A percentile compares a stretch with the other conserved stretches of the same genome.
Evolutionary conservation across 2,888 invertebrate species (phyloP).

Genomic region (Agonopterix subpropinquella): DNA sequence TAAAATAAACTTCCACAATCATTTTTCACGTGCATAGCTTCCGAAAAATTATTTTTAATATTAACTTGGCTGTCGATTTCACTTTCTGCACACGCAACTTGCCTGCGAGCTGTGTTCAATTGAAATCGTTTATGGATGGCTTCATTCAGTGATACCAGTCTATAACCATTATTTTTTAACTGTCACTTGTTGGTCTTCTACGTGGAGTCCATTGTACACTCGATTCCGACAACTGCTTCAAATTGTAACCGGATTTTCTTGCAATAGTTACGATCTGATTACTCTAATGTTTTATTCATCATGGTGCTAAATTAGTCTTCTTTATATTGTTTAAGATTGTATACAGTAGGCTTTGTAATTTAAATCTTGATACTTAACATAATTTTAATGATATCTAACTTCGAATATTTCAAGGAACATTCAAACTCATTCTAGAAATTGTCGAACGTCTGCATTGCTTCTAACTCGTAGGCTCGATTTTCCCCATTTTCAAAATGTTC

Average conservation of each 20-base stretch:
- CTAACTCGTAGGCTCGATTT: no score
- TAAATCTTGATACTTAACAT: no score
- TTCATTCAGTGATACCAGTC: constrained; percentile 5
- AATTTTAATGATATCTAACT: no score
- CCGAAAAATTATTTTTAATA: constrained; percentile 1
- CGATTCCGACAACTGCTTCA: background rate
- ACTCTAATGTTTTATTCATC: constrained; percentile 12
- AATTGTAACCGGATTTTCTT: constrained; percentile 5
- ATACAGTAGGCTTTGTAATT: no score
- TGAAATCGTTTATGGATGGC: constrained; percentile 10
- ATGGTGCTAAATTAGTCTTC: background rate
- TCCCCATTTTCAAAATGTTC: no score
- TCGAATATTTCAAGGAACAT: no score
- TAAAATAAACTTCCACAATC: constrained; percentile 1
- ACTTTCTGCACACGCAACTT: constrained; percentile 44
- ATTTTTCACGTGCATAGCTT: background rate
- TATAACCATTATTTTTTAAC: background rate
- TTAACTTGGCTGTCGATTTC: constrained; percentile 39
- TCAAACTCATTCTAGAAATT: no score
- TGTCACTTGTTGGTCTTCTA: no score
- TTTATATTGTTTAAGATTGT: background rate
- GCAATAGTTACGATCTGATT: constrained; percentile 14
- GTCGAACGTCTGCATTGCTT: no score
- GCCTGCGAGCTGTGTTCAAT: constrained; percentile 13
- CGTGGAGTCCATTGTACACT: background rate